A percentile compares a stretch with the other conserved stretches of the same genome.
phyloP scores from a whole-genome alignment of 2,797 vertebrate species.

The Clangula hyemalis region DNA sequence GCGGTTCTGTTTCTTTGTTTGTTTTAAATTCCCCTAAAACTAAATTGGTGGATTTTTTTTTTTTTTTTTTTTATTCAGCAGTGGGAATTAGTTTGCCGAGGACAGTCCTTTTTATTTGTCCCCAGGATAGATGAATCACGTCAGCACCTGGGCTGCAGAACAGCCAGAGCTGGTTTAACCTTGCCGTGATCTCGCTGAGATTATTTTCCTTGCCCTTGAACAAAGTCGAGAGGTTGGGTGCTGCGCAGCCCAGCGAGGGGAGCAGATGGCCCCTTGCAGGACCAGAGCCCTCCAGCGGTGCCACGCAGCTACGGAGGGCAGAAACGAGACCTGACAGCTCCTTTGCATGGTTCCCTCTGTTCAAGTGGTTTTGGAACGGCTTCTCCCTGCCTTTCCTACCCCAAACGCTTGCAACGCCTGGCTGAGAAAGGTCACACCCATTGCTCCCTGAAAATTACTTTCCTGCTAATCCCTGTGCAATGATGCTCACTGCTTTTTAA shows the following conservation, averaged over 20 bases:
- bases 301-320: not conserved
- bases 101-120: not conserved
- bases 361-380: not conserved
- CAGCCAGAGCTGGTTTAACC: not conserved
- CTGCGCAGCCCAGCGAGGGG: not conserved
- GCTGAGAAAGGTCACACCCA: not conserved
- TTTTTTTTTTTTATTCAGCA: not conserved
- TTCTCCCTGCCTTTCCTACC: not conserved
- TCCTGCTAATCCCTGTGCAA: not conserved
- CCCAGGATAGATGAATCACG: not conserved
- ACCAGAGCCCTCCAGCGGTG: not conserved
- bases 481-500: not conserved
- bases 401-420: not conserved
- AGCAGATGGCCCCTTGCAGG: not conserved
- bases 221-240: not conserved
- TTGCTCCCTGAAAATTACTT: not conserved
- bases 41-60: slow-evolving; percentile 19
- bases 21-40: slow-evolving; percentile 9
- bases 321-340: not conserved
- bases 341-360: not conserved
- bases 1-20: not conserved
- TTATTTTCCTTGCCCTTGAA: not conserved
- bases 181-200: not conserved
- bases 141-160: not conserved
- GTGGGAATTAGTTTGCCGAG: slow-evolving; percentile 14